Evolutionary conservation across 2,888 invertebrate genomes (phyloP).

Genomic region (Plagodis pulveraria): DNA sequence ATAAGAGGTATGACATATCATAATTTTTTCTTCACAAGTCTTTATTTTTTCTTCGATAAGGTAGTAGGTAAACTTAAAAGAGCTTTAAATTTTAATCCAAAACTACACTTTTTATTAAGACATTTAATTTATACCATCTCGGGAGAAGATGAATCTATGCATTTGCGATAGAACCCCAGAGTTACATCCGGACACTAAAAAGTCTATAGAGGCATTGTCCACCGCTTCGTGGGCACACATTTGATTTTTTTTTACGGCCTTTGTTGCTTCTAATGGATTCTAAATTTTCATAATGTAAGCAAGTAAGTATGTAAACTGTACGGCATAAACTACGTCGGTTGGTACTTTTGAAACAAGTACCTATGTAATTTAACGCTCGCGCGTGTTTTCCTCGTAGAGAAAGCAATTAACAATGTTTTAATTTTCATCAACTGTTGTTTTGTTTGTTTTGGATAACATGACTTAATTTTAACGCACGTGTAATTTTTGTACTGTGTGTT

Average conservation of each 20-base stretch:
- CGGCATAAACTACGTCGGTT: not conserved
- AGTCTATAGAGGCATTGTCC: no score
- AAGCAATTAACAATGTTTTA: slow-evolving; percentile 37
- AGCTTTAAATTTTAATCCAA: slow-evolving; percentile 28
- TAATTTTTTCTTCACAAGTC: no score
- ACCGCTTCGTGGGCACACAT: no score
- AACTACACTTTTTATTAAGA: not conserved
- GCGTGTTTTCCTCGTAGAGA: slow-evolving; percentile 29
- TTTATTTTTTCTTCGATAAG: no score
- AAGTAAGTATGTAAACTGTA: not conserved
- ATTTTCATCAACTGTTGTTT: slow-evolving; percentile 22
- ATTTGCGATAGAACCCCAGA: no score
- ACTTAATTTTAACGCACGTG: slow-evolving; percentile 1
- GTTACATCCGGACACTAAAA: no score
- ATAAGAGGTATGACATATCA: no score
- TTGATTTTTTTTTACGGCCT: no score
- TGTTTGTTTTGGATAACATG: slow-evolving; percentile 14
- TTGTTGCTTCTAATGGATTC: not conserved
- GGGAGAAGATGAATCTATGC: no score
- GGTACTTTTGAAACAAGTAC: not conserved
- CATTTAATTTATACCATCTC: no score
- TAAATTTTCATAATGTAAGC: not conserved
- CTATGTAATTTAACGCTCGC: slow-evolving; percentile 38
- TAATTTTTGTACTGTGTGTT: no score
- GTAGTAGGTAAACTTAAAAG: slow-evolving; percentile 28